Evolutionary conservation across 2,888 invertebrate species (phyloP).

Genomic region (Papilio protenor): DNA sequence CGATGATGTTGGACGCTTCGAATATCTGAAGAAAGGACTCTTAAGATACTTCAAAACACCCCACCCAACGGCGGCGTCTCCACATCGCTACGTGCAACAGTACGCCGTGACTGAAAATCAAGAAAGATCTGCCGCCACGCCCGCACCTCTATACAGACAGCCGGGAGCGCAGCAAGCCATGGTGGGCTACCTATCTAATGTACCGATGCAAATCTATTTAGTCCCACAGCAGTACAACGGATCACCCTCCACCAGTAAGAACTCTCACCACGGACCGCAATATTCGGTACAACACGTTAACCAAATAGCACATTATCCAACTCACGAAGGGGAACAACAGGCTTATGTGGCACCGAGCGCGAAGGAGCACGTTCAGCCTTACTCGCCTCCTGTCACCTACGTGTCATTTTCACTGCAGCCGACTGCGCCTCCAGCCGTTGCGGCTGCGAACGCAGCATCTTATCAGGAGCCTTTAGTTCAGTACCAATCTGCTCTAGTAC

Average conservation of each 20-base stretch:
- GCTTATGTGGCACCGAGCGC: conserved; percentile 63
- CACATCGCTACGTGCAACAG: conserved; percentile 72
- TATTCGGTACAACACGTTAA: conserved; percentile 56
- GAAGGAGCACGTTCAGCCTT: conserved; percentile 66
- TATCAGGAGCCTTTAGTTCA: conserved; percentile 70
- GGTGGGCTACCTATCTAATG: conserved; percentile 76
- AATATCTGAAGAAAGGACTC: conserved; percentile 69
- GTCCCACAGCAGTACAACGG: conserved; percentile 74
- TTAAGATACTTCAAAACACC: conserved; percentile 66
- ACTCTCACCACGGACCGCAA: conserved; percentile 56
- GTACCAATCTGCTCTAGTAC: conserved; percentile 61
- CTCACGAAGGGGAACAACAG: conserved; percentile 63
- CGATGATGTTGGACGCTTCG: conserved; percentile 56
- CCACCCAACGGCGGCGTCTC: conserved; percentile 53
- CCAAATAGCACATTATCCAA: conserved; percentile 56
- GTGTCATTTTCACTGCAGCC: conserved; percentile 67
- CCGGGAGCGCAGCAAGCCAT: conserved; percentile 66
- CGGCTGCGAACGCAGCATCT: conserved; percentile 62
- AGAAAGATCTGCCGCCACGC: conserved; percentile 58
- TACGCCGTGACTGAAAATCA: conserved; percentile 76
- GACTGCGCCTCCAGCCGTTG: conserved; percentile 59
- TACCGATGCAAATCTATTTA: conserved; percentile 79
- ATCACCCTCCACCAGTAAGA: conserved; percentile 53
- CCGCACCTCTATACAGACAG: conserved; percentile 58
- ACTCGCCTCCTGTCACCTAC: conserved; percentile 62